Base-by-base conservation (phyloP, 2,797 vertebrate species). In the Jordanella pulchra region DNA sequence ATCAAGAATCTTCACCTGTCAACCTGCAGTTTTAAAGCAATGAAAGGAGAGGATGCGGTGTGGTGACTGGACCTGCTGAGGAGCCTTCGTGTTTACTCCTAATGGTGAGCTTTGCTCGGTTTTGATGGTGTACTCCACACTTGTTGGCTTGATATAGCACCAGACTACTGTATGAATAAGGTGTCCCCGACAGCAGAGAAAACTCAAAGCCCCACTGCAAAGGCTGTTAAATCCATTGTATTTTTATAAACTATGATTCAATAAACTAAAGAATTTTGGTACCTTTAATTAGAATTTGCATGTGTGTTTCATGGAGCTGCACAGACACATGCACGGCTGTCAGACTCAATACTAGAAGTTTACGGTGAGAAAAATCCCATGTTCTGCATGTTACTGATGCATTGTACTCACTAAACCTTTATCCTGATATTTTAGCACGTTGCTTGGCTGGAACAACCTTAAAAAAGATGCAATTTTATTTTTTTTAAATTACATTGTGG, bases 61-160 rank as follows among this genome's bases (percentile, higher is more conserved):
- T 67, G 73, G 79, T 73, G 79, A 69, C 45, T 48, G 76, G 78
- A 86, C 42, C 84, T 65, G 79, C 85, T 81, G 80, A 9, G 73
- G 78, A 88, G 84, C 89, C 80, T 86, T 89, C 87, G 84, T 87
- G 81, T 88, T 81, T 79, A 90, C 79, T 69, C 82, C 75, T 81
- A 78, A 86, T 78, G 90, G 92, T 93, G 88, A 94, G 91, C 73
- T 78, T 72, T 70, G 76, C 89, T 80, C 71, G 83, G 77, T 77
- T 84, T 78, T 82, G 27, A 86, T 69, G 77, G 84, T 80, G 75
- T 74, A 83, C 83, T 83, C 70, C 67, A 55, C 61, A 87, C 82
- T 91, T 79, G 86, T 64, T 78, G 82, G 65, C 79, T 81, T 86
- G 76, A 86, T 87, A 78, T 82, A 84, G 61, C 76, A 77, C 69